Conservation (phyloP, 1,140 invertebrate species). For the Drosophila navojoa region DNA sequence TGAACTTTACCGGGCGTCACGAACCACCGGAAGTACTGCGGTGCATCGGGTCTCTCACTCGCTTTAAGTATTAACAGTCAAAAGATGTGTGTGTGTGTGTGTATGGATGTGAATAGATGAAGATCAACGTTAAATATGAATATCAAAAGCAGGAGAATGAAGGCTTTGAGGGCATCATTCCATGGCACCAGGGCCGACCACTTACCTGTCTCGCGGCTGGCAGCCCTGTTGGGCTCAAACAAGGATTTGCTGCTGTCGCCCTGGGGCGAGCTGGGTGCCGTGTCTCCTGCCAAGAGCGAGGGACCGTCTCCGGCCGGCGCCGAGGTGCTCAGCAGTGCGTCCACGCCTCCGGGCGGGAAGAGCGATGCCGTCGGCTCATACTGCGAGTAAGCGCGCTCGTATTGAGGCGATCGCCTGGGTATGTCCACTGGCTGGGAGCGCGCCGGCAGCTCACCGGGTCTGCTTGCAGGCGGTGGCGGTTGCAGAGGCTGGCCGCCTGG, state of each 20-base stretch:
- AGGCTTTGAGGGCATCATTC: constrained; percentile 2
- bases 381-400: constrained; percentile 73
- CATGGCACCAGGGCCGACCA: background rate
- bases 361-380: constrained; percentile 50
- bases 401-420: constrained; percentile 62
- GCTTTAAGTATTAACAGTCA: constrained; percentile 39
- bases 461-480: background rate
- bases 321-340: constrained; percentile 70
- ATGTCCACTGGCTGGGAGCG: constrained; percentile 84
- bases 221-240: constrained; percentile 59
- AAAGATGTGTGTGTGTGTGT: constrained; percentile 18
- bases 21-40: constrained; percentile 80
- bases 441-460: constrained; percentile 60
- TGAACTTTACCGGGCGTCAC: constrained; percentile 79
- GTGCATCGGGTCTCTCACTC: constrained; percentile 72
- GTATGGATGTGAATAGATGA: constrained; percentile 44
- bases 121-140: constrained; percentile 73
- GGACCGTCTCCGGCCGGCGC: constrained; percentile 61
- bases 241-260: constrained; percentile 77
- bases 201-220: constrained; percentile 78
- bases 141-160: constrained; percentile 31
- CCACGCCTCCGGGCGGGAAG: constrained; percentile 74
- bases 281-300: constrained; percentile 51
- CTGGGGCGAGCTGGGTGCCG: constrained; percentile 68
- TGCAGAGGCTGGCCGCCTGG: constrained; percentile 20